Evolutionary conservation across 2,113 vertebrate species (phyloP).

Genomic region (Spea multiplicata): DNA sequence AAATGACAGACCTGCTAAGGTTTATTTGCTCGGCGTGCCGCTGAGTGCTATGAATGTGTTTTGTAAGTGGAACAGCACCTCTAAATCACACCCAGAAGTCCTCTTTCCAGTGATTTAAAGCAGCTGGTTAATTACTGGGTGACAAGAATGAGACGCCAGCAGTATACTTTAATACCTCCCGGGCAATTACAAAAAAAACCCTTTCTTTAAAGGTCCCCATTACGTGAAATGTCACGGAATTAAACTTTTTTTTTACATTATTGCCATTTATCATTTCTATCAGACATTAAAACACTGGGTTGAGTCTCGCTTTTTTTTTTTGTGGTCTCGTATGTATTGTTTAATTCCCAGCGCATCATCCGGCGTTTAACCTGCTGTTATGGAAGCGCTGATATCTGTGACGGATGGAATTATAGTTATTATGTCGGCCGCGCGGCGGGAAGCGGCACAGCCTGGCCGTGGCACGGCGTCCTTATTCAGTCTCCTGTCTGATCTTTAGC

Average conservation of each 20-base stretch:
- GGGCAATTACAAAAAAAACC: background rate
- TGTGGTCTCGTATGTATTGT: background rate
- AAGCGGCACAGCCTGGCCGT: background rate
- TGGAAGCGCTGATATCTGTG: background rate
- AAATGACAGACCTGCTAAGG: too few species aligned
- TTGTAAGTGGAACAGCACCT: too few species aligned
- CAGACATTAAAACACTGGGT: background rate
- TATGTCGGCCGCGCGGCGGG: background rate
- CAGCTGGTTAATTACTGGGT: too few species aligned
- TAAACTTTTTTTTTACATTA: background rate
- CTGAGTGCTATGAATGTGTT: too few species aligned
- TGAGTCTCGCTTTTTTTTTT: background rate
- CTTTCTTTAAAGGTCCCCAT: slow-evolving; percentile 4
- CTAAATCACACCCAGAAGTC: too few species aligned
- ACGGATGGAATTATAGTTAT: background rate
- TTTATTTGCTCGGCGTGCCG: too few species aligned
- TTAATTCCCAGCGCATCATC: background rate
- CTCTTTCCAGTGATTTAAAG: too few species aligned
- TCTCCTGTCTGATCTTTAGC: too few species aligned
- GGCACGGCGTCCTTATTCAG: too few species aligned
- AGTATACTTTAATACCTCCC: too few species aligned
- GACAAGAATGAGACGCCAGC: too few species aligned
- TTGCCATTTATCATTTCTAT: background rate
- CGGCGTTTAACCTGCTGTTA: background rate
- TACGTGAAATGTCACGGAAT: slow-evolving; percentile 18